Conservation (phyloP, 2,113 vertebrate genomes). For the Malaclemys terrapin region DNA sequence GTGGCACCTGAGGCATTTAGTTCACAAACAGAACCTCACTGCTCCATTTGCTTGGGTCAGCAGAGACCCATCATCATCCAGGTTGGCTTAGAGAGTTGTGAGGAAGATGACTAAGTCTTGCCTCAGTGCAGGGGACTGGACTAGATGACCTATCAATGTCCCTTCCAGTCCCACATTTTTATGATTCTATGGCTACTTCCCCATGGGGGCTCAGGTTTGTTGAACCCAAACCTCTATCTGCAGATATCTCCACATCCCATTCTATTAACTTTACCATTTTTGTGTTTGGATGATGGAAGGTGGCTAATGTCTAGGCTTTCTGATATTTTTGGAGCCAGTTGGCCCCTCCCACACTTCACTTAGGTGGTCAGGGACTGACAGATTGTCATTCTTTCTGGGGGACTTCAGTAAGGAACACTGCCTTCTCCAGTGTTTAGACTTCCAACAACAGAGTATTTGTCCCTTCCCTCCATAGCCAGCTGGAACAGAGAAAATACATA, state of each 20-base stretch:
- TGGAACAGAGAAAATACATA: neutral
- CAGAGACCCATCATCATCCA: neutral
- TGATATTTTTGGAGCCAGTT: neutral
- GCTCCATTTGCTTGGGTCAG: neutral
- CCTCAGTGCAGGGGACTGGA: neutral
- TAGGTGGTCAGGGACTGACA: neutral
- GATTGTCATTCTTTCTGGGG: neutral
- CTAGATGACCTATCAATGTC: neutral
- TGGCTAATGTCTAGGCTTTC: too few species aligned
- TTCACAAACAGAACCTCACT: neutral
- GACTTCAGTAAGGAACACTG: neutral
- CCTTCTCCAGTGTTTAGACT: rapidly evolving
- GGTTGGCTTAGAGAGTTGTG: neutral
- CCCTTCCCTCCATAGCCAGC: rapidly evolving
- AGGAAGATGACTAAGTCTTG: neutral
- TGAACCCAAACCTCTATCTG: neutral
- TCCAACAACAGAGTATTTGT: neutral
- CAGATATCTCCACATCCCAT: neutral
- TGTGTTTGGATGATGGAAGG: neutral
- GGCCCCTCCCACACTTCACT: rapidly evolving
- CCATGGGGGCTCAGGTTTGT: neutral
- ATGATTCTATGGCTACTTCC: neutral
- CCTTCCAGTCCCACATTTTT: neutral
- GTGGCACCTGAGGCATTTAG: neutral
- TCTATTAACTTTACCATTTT: neutral